phyloP scores from a whole-genome alignment of 2,797 vertebrate genomes.

The Channa striata region DNA sequence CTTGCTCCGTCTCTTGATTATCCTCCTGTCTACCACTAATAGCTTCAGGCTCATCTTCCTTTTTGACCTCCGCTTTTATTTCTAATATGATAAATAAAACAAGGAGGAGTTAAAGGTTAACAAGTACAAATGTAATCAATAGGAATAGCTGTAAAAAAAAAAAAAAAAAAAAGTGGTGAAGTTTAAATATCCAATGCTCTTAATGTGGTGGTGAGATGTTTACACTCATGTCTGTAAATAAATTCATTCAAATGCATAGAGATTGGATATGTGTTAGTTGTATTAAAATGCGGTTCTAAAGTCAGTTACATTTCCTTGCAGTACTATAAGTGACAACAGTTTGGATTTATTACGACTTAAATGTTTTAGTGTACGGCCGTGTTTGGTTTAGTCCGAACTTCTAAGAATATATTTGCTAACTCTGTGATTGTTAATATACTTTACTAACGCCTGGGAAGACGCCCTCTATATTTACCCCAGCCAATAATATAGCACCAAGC shows the following conservation, averaged over 20 bases:
- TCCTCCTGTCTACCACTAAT: constrained; percentile 26
- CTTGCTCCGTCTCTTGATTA: constrained; percentile 2
- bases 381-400: neutral
- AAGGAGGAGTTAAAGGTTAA: neutral
- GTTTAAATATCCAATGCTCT: neutral
- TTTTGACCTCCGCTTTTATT: constrained; percentile 84
- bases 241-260: neutral
- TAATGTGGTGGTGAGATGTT: too few species aligned
- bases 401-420: neutral
- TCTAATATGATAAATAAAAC: constrained; percentile 55
- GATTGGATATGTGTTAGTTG: too few species aligned
- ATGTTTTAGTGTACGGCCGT: neutral
- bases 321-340: neutral
- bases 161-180: too few species aligned
- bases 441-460: neutral
- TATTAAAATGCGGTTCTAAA: neutral
- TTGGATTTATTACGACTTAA: neutral
- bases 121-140: neutral
- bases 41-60: constrained; percentile 52
- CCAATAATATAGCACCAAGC: too few species aligned
- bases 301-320: neutral
- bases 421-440: neutral
- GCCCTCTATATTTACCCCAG: too few species aligned
- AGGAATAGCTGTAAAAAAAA: neutral
- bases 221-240: neutral